Evolutionary conservation across 2,888 invertebrate genomes (phyloP), one percentile per base, ranked within the genome.

Genomic region (Galerucella nymphaeae): DNA sequence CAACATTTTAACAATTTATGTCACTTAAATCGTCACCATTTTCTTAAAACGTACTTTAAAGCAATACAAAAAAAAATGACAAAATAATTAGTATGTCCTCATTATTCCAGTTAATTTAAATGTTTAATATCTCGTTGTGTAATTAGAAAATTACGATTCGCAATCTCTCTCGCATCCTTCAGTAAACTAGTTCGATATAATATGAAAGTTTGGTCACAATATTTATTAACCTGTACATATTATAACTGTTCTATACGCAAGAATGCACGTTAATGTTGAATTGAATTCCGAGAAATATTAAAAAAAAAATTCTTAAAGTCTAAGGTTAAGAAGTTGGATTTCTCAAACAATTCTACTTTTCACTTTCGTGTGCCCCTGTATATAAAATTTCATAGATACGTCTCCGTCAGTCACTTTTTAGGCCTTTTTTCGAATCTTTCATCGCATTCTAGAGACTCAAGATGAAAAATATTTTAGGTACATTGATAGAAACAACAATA

Each of bases 161-260:
- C 16, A 53, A 16, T 53, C 53, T 53, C 53, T 53, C 53, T 53
- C 53, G 53, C 53, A 53, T 53, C 53, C 18, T 53, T 53, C 16
- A 10, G 53, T 53, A 53, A n/a, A 53, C 53, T 53, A 53, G 53
- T 53, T 18, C 53, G 16, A 30, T 30, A 23, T 23, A 23, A 23
- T 23, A 53, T 53, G 53, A 16, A 53, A 53, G 18, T 53, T 53
- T 18, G 53, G 18, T 53, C 53, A 53, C 53, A 53, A 53, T 53
- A 53, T 53, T 53, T 16, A 10, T 16, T n/a, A 8, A 14, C n/a
- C 14, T n/a, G 4, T 16, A n/a, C 18, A 9, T 18, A 18, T 53
- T 16, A 53, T 16, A 16, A n/a, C 14, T n/a, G 4, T 53, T 18
- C 9, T 9, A 53, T 16, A 16, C 18, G 8, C 5, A 16, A 53